Evolutionary conservation across 2,113 vertebrate genomes (phyloP).

Genomic region (Sapayoa aenigma): DNA sequence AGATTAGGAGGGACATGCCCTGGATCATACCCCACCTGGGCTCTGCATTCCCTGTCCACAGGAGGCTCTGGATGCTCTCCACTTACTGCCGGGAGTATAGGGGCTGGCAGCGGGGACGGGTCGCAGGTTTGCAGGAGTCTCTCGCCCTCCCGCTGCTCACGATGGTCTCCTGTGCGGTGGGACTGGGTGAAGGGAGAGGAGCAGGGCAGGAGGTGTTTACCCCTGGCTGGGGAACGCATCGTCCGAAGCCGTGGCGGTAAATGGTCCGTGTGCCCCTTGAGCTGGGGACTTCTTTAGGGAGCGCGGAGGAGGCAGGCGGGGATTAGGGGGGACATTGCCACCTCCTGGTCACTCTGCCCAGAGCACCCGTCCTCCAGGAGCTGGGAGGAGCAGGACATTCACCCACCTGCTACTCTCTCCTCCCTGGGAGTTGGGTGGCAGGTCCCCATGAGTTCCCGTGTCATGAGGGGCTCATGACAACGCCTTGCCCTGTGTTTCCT

Average conservation of each 20-base stretch:
- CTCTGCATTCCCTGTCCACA: background rate
- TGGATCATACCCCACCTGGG: background rate
- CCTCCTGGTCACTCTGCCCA: constrained; percentile 52
- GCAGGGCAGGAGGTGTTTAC: background rate
- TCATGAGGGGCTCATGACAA: background rate
- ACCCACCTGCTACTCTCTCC: background rate
- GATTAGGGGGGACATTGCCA: constrained; percentile 49
- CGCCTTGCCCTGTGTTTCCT: background rate
- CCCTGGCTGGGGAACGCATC: fast-evolving
- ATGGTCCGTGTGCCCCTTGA: background rate
- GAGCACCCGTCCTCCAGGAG: background rate
- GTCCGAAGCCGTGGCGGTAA: background rate
- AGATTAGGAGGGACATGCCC: background rate
- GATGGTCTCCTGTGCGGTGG: background rate
- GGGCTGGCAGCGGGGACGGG: fast-evolving
- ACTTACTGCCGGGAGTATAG: fast-evolving
- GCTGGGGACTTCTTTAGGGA: background rate
- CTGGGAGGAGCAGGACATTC: background rate
- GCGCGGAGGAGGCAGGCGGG: background rate
- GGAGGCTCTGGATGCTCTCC: background rate
- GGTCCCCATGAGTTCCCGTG: fast-evolving
- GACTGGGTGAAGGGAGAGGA: fast-evolving
- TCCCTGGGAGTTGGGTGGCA: background rate
- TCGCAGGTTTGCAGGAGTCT: background rate
- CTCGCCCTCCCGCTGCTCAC: fast-evolving